Evolutionary conservation across 2,888 invertebrate species (phyloP).

Genomic region (Bhutanitis thaidina): DNA sequence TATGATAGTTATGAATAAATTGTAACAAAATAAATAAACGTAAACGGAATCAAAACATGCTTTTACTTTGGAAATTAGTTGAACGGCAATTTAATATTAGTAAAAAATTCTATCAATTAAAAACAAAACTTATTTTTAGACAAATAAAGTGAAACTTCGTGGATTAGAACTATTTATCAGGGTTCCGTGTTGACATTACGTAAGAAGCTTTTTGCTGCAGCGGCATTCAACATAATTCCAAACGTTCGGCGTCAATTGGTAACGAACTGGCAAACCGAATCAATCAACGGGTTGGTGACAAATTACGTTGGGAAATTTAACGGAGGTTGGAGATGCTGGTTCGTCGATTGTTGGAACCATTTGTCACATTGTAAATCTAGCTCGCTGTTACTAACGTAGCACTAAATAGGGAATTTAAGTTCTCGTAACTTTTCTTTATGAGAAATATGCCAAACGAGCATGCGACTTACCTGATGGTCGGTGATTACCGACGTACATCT

Average conservation of each 20-base stretch:
- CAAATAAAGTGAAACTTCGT: not conserved
- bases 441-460: too few relatives aligned
- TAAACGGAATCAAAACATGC: too few relatives aligned
- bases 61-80: too few relatives aligned
- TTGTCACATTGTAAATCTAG: constrained; percentile 18
- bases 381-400: constrained; percentile 5
- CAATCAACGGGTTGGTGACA: constrained; percentile 22
- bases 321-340: constrained; percentile 17
- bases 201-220: not conserved
- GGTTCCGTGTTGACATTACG: not conserved
- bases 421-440: too few relatives aligned
- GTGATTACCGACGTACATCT: too few relatives aligned
- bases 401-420: too few relatives aligned
- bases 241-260: constrained; percentile 2
- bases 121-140: too few relatives aligned
- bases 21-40: too few relatives aligned
- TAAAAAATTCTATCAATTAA: too few relatives aligned
- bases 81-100: too few relatives aligned
- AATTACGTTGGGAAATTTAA: constrained; percentile 22
- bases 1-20: too few relatives aligned
- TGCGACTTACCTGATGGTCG: too few relatives aligned
- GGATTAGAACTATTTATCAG: not conserved
- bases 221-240: not conserved
- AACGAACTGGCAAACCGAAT: constrained; percentile 19
- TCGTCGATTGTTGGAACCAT: constrained; percentile 8